Percentiles rank a stretch among this genome's conserved stretches.
These are phyloP conservation scores for Sinella curviseta DNA, from an alignment of 1,140 invertebrate species.

Conservation along the genomic window DNA sequence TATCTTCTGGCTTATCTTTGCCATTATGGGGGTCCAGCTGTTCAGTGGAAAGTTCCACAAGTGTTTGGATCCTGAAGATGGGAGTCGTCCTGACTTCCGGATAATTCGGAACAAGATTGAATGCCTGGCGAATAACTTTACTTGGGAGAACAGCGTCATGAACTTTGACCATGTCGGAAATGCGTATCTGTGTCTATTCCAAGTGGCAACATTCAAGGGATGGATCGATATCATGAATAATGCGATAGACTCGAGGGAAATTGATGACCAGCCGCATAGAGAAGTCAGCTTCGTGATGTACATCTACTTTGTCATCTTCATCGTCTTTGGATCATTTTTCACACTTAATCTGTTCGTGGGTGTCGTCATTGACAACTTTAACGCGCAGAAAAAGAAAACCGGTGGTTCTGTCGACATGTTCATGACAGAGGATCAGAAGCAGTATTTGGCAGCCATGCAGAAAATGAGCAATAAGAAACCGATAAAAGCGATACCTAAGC, in stretches of 20 bases:
- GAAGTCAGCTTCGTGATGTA: conserved; percentile 95
- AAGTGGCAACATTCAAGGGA: conserved; percentile 96
- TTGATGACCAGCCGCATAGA: conserved; percentile 74
- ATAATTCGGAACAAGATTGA: conserved; percentile 82
- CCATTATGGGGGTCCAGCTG: conserved; percentile 71
- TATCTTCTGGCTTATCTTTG: conserved; percentile 81
- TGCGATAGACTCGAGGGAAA: conserved; percentile 88
- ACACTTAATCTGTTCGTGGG: conserved; percentile 97
- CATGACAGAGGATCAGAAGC: conserved; percentile 99
- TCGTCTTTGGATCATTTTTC: conserved; percentile 96
- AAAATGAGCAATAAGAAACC: conserved; percentile 98
- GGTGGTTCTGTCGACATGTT: conserved; percentile 98
- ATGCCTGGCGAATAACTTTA: conserved; percentile 82
- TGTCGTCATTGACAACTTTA: conserved; percentile 98
- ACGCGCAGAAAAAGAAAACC: conserved; percentile 98
- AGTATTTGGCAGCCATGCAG: conserved; percentile 99
- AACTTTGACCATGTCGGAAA: conserved; percentile 98
- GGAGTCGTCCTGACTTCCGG: conserved; percentile 75
- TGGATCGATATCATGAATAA: conserved; percentile 97
- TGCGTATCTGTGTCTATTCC: conserved; percentile 94
- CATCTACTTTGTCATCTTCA: conserved; percentile 90
- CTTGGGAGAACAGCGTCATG: conserved; percentile 94
- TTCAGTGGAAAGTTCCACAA: conserved; percentile 82
- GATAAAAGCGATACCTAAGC: conserved; percentile 93
- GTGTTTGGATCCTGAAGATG: conserved; percentile 79